Evolutionary conservation across 2,113 vertebrate genomes (phyloP).

Genomic region (Platichthys flesus): DNA sequence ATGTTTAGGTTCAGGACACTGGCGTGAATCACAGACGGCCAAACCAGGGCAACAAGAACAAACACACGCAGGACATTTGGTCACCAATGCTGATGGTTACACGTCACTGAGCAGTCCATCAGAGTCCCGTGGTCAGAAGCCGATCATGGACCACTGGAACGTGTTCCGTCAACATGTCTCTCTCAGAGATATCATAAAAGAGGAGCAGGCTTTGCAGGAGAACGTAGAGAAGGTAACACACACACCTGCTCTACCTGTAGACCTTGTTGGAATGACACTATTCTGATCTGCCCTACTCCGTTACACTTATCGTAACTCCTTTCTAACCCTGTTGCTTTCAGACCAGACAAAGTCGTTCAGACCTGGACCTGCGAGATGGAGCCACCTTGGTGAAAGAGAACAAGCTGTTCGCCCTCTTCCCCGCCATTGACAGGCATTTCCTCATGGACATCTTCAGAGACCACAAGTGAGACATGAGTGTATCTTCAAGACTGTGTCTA

Average conservation of each 20-base stretch:
- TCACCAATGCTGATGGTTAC: conserved; percentile 57
- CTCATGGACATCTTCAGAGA: conserved; percentile 94
- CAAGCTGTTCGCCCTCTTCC: conserved; percentile 90
- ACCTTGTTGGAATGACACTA: not conserved
- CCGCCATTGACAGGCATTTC: conserved; percentile 90
- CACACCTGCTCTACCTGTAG: not conserved
- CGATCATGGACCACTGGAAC: conserved; percentile 93
- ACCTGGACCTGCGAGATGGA: conserved; percentile 86
- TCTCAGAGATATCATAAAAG: conserved; percentile 93
- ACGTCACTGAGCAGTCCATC: conserved; percentile 47
- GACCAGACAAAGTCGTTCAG: conserved; percentile 80
- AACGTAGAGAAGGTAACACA: conserved; percentile 86
- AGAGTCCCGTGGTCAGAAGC: conserved; percentile 73
- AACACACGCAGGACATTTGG: conserved; percentile 29
- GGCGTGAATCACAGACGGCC: conserved; percentile 50
- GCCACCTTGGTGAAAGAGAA: conserved; percentile 91
- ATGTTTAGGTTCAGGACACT: conserved; percentile 62
- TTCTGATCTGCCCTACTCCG: not conserved
- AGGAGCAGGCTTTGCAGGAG: conserved; percentile 92
- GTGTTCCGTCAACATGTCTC: conserved; percentile 86
- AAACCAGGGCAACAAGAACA: conserved; percentile 39
- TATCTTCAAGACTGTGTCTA: too few relatives aligned
- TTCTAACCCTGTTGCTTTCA: conserved; percentile 57
- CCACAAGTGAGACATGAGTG: conserved; percentile 88
- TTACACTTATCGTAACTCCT: not conserved